Evolutionary conservation across 2,797 vertebrate genomes (phyloP), one percentile per base, ranked within the genome.

Genomic region (Microctenopoma steveboyesi): DNA sequence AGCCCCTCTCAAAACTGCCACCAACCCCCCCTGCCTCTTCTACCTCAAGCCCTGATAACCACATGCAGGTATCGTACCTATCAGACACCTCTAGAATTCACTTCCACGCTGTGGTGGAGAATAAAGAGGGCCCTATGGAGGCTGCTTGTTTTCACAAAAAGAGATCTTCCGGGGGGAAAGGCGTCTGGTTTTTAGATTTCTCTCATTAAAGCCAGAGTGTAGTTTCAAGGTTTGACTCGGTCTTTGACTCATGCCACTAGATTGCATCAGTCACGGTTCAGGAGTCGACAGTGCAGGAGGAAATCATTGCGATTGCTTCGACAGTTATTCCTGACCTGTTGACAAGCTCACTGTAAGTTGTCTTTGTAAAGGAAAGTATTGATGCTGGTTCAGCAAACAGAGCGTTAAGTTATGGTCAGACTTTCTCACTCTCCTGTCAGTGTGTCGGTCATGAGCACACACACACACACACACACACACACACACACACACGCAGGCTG

Each of bases 31-130:
- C 72, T 57, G 57, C 70, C 75, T 61, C 62, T 58, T 70, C 72
- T 69, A 82, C 81, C 88, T 78, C 58, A 50, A 80, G 66, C 79
- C 67, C 42, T 30, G 74, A 71, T 71, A 61, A 70, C 83, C 77
- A 69, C 88, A 89, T 83, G 82, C 83, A 89, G 82, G 87, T 87
- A 89, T 83, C 83, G 64, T 76, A 79, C 76, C 72, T 50, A 80
- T 80, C 76, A 83, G 83, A 77, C 64, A 65, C 79, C 75, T 78
- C 43, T 66, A 72, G 35, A 79, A 74, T 84, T 78, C 67, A 72
- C 81, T 68, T 73, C 69, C 65, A 75, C 12, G 39, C 65, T 50
- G 67, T 69, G 73, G 45, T 22, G 22, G 66, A 67, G 74, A 68
- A 72, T 61, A 71, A 79, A 78, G 37, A 65, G 15, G 54, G 52